phyloP scores from a whole-genome alignment of 2,113 vertebrate genomes.

The Anolis carolinensis region DNA sequence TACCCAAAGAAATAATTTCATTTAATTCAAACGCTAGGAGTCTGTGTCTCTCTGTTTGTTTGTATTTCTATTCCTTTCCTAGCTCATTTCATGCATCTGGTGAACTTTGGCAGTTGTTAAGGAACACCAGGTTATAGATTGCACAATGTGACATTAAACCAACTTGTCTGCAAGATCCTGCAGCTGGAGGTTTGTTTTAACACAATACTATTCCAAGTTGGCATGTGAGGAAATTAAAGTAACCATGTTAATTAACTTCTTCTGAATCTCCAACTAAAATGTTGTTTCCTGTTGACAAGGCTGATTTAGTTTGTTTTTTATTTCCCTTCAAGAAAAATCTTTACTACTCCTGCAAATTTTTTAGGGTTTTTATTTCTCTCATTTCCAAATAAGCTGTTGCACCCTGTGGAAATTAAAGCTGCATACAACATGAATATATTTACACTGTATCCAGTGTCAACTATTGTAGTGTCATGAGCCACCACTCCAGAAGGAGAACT shows the following conservation, averaged over 20 bases:
- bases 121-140: not conserved
- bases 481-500: not conserved
- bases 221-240: not conserved
- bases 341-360: not conserved
- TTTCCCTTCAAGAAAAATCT: not conserved
- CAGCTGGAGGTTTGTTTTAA: not conserved
- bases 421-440: not conserved
- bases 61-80: not conserved
- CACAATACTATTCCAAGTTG: not conserved
- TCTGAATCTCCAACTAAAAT: not conserved
- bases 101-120: not conserved
- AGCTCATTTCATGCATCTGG: not conserved
- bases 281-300: not conserved
- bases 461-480: not conserved
- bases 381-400: not conserved
- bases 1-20: not conserved
- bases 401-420: slow-evolving; percentile 34
- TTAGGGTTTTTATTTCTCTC: not conserved
- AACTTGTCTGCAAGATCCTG: not conserved
- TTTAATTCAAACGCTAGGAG: not conserved
- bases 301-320: not conserved
- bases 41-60: not conserved
- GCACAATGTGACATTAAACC: not conserved
- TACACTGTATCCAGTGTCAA: not conserved
- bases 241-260: not conserved